These are phyloP conservation scores for Saccostrea cuccullata DNA, from an alignment of 1,140 invertebrate species.

Conservation along the genomic window DNA sequence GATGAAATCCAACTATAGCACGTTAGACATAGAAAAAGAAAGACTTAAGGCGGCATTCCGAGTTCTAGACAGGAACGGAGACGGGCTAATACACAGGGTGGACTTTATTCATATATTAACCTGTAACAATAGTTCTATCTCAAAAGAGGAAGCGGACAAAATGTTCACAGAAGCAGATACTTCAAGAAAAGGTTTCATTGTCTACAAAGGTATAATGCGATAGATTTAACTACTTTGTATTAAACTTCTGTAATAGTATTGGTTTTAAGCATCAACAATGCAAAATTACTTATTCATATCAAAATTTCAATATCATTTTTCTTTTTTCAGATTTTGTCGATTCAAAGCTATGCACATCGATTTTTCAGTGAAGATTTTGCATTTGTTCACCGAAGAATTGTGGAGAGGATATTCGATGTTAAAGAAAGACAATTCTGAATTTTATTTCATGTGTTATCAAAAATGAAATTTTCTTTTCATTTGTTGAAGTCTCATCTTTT, in stretches of 20 bases:
- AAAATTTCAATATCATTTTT: neutral
- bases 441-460: too few relatives aligned
- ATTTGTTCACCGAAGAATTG: neutral
- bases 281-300: too few relatives aligned
- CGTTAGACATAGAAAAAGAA: constrained; percentile 50
- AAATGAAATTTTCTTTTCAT: too few relatives aligned
- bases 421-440: too few relatives aligned
- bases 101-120: constrained; percentile 28
- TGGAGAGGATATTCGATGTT: too few relatives aligned
- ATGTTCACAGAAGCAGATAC: constrained; percentile 32
- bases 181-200: constrained; percentile 20
- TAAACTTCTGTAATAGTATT: too few relatives aligned
- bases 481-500: too few relatives aligned
- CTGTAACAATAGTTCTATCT: constrained; percentile 16
- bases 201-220: constrained; percentile 21
- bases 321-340: constrained; percentile 21
- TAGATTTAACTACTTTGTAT: neutral
- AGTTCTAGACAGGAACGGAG: constrained; percentile 44
- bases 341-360: neutral
- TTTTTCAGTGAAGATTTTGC: neutral
- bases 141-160: constrained; percentile 22
- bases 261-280: too few relatives aligned
- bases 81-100: neutral
- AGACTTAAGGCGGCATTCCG: constrained; percentile 46
- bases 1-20: constrained; percentile 48